phyloP scores from a whole-genome alignment of 2,113 vertebrate species.

The Cavia porcellus region DNA sequence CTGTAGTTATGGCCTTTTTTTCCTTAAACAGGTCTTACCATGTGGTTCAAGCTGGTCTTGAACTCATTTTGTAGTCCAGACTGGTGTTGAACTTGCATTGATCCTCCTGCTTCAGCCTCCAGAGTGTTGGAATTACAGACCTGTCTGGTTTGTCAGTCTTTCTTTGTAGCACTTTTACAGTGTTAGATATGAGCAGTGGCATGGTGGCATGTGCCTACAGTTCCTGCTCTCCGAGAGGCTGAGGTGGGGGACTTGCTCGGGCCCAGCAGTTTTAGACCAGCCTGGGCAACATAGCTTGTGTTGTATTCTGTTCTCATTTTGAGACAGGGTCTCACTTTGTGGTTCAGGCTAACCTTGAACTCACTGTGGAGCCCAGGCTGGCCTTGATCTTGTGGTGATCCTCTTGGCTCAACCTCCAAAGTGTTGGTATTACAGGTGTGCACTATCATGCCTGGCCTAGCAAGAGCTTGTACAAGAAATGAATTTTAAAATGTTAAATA shows the following conservation, averaged over 20 bases:
- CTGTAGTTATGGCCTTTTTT: neutral
- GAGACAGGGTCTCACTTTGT: neutral
- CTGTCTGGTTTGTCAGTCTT: neutral
- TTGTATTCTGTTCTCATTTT: neutral
- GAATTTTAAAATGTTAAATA: constrained; percentile 24
- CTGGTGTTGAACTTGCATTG: neutral
- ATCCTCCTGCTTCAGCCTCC: neutral
- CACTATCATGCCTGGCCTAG: neutral
- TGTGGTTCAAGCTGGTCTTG: neutral
- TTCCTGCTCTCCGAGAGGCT: neutral
- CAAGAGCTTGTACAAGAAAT: neutral
- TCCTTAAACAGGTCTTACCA: neutral
- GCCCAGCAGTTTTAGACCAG: neutral
- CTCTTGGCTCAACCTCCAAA: neutral
- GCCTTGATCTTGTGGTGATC: neutral
- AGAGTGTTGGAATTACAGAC: neutral
- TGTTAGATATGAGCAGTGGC: neutral
- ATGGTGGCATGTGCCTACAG: neutral
- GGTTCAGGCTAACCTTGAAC: neutral
- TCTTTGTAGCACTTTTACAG: neutral
- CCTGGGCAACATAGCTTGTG: neutral
- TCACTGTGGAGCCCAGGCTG: neutral
- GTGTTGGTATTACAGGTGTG: neutral
- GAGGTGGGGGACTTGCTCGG: neutral
- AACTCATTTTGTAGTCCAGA: neutral